Evolutionary conservation across 2,888 invertebrate genomes (phyloP).

Genomic region (Eutolmus rufibarbis): DNA sequence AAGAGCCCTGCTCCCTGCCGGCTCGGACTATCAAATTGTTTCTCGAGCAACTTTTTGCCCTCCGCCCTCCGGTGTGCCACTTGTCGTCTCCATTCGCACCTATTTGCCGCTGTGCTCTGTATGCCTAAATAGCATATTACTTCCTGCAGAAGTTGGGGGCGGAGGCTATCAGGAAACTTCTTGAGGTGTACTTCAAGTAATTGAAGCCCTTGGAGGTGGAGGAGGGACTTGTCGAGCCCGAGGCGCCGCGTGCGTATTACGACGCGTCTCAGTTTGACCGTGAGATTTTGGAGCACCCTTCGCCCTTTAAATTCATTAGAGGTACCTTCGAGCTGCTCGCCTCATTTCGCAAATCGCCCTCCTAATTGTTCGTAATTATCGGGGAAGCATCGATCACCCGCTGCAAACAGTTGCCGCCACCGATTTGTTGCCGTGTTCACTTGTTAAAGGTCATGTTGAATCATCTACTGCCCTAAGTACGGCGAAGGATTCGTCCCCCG

Average conservation of each 20-base stretch:
- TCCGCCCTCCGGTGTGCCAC: conserved; percentile 22
- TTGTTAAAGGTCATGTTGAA: conserved; percentile 35
- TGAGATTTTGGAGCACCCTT: not conserved
- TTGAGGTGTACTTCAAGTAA: conserved; percentile 43
- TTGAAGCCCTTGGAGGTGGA: conserved; percentile 38
- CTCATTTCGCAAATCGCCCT: not conserved
- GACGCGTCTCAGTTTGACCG: not conserved
- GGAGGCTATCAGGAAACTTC: conserved; percentile 36
- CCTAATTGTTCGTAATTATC: conserved; percentile 5
- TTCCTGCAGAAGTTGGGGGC: not conserved
- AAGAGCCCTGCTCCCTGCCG: conserved; percentile 40
- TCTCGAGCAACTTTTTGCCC: conserved; percentile 33
- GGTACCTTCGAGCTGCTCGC: not conserved
- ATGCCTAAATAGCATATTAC: not conserved
- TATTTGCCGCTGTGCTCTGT: conserved; percentile 40
- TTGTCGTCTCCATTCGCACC: conserved; percentile 44
- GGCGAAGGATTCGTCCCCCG: not conserved
- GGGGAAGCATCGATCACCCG: conserved; percentile 13
- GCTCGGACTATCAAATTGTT: conserved; percentile 42
- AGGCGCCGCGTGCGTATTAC: conserved; percentile 45
- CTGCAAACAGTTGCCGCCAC: conserved; percentile 13
- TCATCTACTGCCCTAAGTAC: not conserved
- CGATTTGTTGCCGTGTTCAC: conserved; percentile 26
- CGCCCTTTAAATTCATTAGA: not conserved
- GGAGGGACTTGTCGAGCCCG: conserved; percentile 27